A percentile compares a stretch with the other conserved stretches of the same genome.
Conservation (phyloP, 30 jellyfish, hydroid and myxozoan genomes). For the Catostylus mosaicus region DNA sequence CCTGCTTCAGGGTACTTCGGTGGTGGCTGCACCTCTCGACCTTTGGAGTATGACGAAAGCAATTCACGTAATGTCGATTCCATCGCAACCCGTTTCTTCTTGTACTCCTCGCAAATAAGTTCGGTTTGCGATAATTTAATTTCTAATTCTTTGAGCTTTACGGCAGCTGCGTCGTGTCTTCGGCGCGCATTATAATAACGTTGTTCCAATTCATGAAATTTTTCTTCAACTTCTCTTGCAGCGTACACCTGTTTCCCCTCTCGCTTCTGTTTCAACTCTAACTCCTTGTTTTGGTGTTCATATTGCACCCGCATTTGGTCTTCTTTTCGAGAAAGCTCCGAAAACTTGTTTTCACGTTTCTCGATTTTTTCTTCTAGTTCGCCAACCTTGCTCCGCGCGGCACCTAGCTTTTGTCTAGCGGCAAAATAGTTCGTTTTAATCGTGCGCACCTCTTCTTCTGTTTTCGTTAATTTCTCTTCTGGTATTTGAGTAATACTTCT, state of each 20-base stretch:
- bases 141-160: slow-evolving; percentile 24
- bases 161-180: slow-evolving; percentile 51
- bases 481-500: slow-evolving; percentile 48
- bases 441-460: slow-evolving; percentile 20
- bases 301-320: slow-evolving; percentile 37
- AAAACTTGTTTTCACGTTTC: slow-evolving; percentile 20
- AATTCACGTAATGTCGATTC: slow-evolving; percentile 62
- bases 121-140: slow-evolving; percentile 31
- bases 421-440: slow-evolving; percentile 15
- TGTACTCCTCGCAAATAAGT: slow-evolving; percentile 34
- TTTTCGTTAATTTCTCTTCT: slow-evolving; percentile 11
- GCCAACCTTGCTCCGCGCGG: slow-evolving; percentile 18
- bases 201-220: slow-evolving; percentile 18
- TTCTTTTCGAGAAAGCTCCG: slow-evolving; percentile 21
- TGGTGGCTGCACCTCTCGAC: slow-evolving; percentile 44
- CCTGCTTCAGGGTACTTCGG: slow-evolving; percentile 66
- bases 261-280: slow-evolving; percentile 33
- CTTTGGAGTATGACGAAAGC: slow-evolving; percentile 52
- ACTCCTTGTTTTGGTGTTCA: slow-evolving; percentile 43
- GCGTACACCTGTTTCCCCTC: slow-evolving; percentile 40
- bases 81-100: slow-evolving; percentile 59
- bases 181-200: slow-evolving; percentile 37
- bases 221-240: slow-evolving; percentile 27
- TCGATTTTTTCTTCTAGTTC: slow-evolving; percentile 45
- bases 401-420: slow-evolving; percentile 40